Percentiles rank a stretch among this genome's conserved stretches.
Evolutionary conservation across 2,888 invertebrate species (phyloP).

Genomic region (Ectropis crepuscularia): DNA sequence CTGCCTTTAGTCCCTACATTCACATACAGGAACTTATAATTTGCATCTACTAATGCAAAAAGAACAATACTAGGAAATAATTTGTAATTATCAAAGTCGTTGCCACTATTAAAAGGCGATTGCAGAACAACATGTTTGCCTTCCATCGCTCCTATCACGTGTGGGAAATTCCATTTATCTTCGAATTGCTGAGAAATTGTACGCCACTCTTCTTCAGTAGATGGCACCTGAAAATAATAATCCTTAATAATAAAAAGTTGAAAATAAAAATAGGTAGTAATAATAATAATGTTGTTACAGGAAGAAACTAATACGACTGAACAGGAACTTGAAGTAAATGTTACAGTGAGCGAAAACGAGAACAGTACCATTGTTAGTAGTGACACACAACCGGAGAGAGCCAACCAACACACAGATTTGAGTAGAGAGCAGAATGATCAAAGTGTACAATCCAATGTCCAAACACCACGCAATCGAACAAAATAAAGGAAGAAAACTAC

Average conservation of each 20-base stretch:
- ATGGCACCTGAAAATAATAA: constrained; percentile 42
- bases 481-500: constrained; percentile 42
- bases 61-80: too few species aligned
- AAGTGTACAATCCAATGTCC: constrained; percentile 35
- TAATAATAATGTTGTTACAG: constrained; percentile 37
- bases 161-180: constrained; percentile 53
- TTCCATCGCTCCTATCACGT: constrained; percentile 53
- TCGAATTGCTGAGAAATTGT: constrained; percentile 30
- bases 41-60: too few species aligned
- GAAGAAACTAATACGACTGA: constrained; percentile 37
- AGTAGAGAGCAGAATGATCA: constrained; percentile 32
- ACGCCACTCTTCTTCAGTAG: constrained; percentile 47
- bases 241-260: constrained; percentile 32
- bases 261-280: constrained; percentile 1
- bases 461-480: constrained; percentile 36
- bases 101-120: too few species aligned
- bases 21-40: too few species aligned
- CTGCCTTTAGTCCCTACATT: too few species aligned
- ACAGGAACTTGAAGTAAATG: constrained; percentile 20
- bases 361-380: constrained; percentile 37
- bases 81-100: too few species aligned
- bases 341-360: constrained; percentile 38
- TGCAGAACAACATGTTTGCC: too few species aligned
- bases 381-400: constrained; percentile 34
- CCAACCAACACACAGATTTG: constrained; percentile 28